A percentile compares a stretch with the other conserved stretches of the same genome.
Conservation (phyloP, 1,140 invertebrate genomes). For the Euura saliciscinereae region DNA sequence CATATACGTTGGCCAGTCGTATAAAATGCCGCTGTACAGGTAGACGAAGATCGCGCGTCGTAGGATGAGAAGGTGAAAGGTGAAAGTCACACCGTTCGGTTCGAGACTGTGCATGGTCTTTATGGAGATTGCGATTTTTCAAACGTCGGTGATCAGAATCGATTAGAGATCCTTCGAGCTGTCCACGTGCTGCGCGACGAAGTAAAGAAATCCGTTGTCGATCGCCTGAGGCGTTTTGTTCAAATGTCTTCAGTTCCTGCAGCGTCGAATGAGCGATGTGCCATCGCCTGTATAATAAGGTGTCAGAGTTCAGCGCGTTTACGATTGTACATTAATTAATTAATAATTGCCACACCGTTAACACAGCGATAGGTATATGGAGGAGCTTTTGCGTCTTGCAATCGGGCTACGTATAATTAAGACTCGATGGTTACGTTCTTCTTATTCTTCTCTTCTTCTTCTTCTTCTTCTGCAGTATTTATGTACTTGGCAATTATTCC, state of each 20-base stretch:
- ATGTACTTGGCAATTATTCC: not conserved
- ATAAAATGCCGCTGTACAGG: not conserved
- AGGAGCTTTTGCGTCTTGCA: not conserved
- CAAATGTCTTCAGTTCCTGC: not conserved
- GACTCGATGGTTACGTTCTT: not conserved
- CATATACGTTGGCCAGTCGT: not conserved
- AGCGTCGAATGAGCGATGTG: not conserved
- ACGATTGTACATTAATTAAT: not conserved
- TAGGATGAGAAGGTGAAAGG: constrained; percentile 51
- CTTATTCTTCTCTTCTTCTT: not conserved
- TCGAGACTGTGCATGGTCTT: constrained; percentile 18
- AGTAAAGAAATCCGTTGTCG: too few relatives aligned
- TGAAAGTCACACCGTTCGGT: constrained; percentile 47
- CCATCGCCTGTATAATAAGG: not conserved
- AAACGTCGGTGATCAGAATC: not conserved
- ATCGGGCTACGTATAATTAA: not conserved
- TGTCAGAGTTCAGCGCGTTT: not conserved
- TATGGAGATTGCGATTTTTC: constrained; percentile 3
- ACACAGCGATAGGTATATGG: not conserved
- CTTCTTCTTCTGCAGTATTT: not conserved
- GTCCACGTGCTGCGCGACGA: too few relatives aligned
- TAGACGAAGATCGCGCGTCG: constrained; percentile 47
- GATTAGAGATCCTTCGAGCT: not conserved
- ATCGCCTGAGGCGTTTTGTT: too few relatives aligned
- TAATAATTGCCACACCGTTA: constrained; percentile 1